Base-by-base conservation (phyloP, 2,797 vertebrate species). In the Petrocephalus sullivani region DNA sequence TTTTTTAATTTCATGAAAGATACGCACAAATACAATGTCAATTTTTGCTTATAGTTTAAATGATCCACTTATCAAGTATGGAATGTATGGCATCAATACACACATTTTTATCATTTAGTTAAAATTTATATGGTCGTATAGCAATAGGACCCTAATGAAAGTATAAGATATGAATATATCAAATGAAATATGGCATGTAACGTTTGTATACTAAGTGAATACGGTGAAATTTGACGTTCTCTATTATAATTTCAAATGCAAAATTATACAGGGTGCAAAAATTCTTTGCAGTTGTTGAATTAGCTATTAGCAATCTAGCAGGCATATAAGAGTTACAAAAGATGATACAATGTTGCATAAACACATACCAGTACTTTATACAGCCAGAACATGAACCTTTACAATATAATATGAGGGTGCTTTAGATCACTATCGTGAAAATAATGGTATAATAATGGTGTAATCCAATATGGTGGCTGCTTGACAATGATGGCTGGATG, bases 1-100 rank as follows among this genome's bases (percentile, higher is more conserved):
- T 96, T 90, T 90, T 87, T 95, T 94, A 95, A 95, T 96, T 96
- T 95, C 93, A 96, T 96, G 95, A 95, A 95, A 96, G 94, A 96
- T 96, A 96, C 95, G 95, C 93, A 96, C 95, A 96, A 96, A 96
- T 95, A 96, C 93, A 96, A 94, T 93, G 96, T 96, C 96, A 96
- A 95, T 95, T 95, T 94, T 95, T 96, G 95, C 95, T 93, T 94
- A 94, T 94, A 95, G 93, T 92, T 93, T 93, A 92, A 92, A 93
- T 94, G 92, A 95, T 93, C 94, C 94, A 95, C 92, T 94, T 88
- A 95, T 94, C 93, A 95, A 83, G 78, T 56, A 64, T 84, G 9
- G 58, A 57, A 58, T 10, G 12, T 51, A 53, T 37, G 71, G 93
- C 92, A 93, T 92, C 92, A 94, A 91, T 90, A 91, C 91, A 88